Evolutionary conservation across 30 jellyfish, hydroid and myxozoan genomes (phyloP).

Genomic region (Hydractinia echinata): DNA sequence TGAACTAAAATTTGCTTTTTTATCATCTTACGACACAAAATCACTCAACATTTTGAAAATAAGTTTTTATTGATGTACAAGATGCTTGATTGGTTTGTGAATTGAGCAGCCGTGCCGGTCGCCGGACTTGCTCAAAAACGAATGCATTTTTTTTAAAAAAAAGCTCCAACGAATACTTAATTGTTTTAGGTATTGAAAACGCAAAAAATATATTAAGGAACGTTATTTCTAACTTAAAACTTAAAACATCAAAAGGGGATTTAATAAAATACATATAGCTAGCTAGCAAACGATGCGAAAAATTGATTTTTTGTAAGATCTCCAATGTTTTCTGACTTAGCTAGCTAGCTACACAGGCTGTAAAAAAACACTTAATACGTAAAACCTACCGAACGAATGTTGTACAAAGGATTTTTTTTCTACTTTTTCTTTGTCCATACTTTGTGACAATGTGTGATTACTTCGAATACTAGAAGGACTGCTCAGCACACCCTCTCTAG

Average conservation of each 20-base stretch:
- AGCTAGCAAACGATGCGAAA: too few species aligned
- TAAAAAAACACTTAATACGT: background rate
- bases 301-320: too few species aligned
- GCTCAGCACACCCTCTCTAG: slow-evolving; percentile 91
- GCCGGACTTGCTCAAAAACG: slow-evolving; percentile 26
- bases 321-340: too few species aligned
- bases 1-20: background rate
- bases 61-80: background rate
- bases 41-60: background rate
- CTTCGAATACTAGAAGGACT: slow-evolving; percentile 55
- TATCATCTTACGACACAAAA: background rate
- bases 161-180: slow-evolving; percentile 73
- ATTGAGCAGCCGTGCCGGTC: slow-evolving; percentile 52
- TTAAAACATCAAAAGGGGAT: too few species aligned
- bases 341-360: background rate
- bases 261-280: too few species aligned
- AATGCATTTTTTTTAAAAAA: slow-evolving; percentile 55
- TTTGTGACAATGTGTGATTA: slow-evolving; percentile 44
- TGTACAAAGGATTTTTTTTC: slow-evolving; percentile 57
- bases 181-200: background rate
- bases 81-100: slow-evolving; percentile 19
- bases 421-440: slow-evolving; percentile 74
- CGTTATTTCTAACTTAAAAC: too few species aligned
- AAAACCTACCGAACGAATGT: slow-evolving; percentile 55
- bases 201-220: too few species aligned